Evolutionary conservation across 2,113 vertebrate species (phyloP), one percentile per base, ranked within the genome.

Genomic region (Melanocharis versteri): DNA sequence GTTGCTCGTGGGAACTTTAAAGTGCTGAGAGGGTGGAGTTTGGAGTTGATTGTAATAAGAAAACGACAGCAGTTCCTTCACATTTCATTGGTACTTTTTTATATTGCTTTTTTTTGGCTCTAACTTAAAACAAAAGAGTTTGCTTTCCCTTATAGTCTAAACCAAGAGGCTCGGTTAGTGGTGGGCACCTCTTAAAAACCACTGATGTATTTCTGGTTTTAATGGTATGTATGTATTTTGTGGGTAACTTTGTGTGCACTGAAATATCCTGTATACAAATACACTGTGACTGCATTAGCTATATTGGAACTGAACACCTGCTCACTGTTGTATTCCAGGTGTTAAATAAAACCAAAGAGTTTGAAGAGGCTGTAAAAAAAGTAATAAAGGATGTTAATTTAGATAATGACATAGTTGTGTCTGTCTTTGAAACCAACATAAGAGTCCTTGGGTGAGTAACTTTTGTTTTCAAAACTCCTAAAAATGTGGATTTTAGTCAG

Each of bases 371-470:
- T 7, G 99, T 99, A 93, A 98, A 98, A 97, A 98, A 98, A 98
- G 99, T 99, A 87, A 97, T 99, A 96, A 97, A 97, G 80, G 99
- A 99, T 93, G 99, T 99, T 94, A 99, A 99, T 88, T 98, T 99
- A 97, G 99, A 99, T 97, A 99, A 99, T 18, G 99, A 99, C 96
- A 98, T 99, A 37, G 99, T 99, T 50, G 99, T 99, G 35, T 99
- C 99, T 19, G 99, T 99, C 77, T 99, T 99, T 93, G 99, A 99
- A 98, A 99, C 99, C 97, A 99, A 99, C 98, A 99, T 99, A 95
- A 98, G 99, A 97, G 99, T 99, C 89, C 98, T 99, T 72, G 99
- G 99, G 99, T 99, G 96, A 99, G 99, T 97, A 83, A 51, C 39
- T 56, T 92, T 4, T 35, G 10, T 92, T 90, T 93, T 78, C 50